Evolutionary conservation across 1,140 invertebrate species (phyloP).

Genomic region (Callitettix versicolor): DNA sequence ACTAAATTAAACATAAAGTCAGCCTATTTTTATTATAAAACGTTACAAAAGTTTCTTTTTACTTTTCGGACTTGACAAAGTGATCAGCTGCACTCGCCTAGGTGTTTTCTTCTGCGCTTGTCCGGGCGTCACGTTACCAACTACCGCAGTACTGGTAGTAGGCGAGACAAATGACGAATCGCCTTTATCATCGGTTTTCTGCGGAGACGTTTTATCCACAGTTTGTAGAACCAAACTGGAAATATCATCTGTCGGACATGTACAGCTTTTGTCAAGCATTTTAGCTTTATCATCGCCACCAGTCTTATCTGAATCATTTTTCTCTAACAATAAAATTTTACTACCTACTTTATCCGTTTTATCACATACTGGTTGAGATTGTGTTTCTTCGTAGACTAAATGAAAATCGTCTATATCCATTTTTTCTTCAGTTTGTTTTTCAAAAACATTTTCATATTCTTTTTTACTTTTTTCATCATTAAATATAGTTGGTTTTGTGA

Average conservation of each 20-base stretch:
- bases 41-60: constrained; percentile 23
- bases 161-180: neutral
- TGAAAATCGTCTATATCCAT: constrained; percentile 12
- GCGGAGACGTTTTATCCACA: too few relatives aligned
- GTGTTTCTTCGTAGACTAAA: constrained; percentile 9
- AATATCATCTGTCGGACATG: too few relatives aligned
- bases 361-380: too few relatives aligned
- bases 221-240: too few relatives aligned
- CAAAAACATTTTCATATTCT: neutral
- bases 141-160: neutral
- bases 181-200: too few relatives aligned
- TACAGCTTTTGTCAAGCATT: too few relatives aligned
- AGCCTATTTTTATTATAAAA: too few relatives aligned
- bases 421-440: neutral
- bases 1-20: too few relatives aligned
- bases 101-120: constrained; percentile 15
- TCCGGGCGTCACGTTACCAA: neutral
- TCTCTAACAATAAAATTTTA: too few relatives aligned
- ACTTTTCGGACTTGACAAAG: constrained; percentile 60
- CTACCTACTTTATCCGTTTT: too few relatives aligned
- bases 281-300: too few relatives aligned
- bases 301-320: too few relatives aligned
- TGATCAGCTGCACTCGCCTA: constrained; percentile 56
- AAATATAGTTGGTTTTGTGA: neutral
- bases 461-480: neutral